Base-by-base conservation (phyloP, 2,797 vertebrate genomes). In the Crocidura indochinensis region DNA sequence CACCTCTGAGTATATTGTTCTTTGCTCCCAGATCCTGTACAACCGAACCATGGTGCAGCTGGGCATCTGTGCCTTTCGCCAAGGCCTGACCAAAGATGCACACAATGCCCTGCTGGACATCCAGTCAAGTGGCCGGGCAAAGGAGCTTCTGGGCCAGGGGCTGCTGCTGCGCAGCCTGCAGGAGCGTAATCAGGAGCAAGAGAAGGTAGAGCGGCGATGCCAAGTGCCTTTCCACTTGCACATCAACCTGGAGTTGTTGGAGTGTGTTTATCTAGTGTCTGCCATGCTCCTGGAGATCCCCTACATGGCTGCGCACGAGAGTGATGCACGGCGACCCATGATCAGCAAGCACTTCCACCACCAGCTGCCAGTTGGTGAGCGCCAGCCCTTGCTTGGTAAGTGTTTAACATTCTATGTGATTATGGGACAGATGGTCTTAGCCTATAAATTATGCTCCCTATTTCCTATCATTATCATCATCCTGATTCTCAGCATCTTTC, bases 291-390 rank as follows among this genome's bases (percentile, higher is more conserved):
- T 99, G 91, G 99, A 99, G 97, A 99, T 99, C 95, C 99, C 99
- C 12, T 99, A 99, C 98, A 99, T 99, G 99, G 99, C 99, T 0
- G 99, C 99, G 0, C 99, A 99, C 0, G 99, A 99, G 97, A 99
- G 99, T 0, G 99, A 99, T 0, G 99, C 99, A 62, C 98, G 99
- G 1, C 98, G 99, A 8, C 97, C 99, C 79, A 99, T 99, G 99
- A 99, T 99, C 97, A 99, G 99, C 98, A 99, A 99, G 92, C 99
- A 99, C 98, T 99, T 99, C 97, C 99, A 99, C 83, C 99, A 99
- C 97, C 99, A 99, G 97, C 98, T 99, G 4, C 96, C 99, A 6
- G 99, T 99, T 76, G 99, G 99, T 14, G 99, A 99, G 98, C 98
- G 99, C 12, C 99, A 99, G 97, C 99, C 99, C 0, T 94, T 98